Percentiles rank a stretch among this genome's conserved stretches.
These are phyloP conservation scores for Pachyramphus minor DNA, from an alignment of 2,113 vertebrate genomes.

Conservation along the genomic window DNA sequence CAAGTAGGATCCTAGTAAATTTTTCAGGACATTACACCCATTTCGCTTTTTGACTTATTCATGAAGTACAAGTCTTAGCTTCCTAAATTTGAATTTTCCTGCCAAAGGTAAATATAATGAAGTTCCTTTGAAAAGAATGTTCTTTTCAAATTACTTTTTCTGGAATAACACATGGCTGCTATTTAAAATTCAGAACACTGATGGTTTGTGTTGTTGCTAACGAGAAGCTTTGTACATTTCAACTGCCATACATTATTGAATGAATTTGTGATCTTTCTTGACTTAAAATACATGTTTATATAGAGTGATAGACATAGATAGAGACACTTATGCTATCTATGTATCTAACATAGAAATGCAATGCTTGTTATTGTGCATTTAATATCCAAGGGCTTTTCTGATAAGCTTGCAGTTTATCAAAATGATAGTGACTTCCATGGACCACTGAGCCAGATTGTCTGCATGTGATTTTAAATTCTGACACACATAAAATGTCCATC, in stretches of 20 bases:
- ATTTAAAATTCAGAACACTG: neutral
- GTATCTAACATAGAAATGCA: neutral
- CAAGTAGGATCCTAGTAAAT: neutral
- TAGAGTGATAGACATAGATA: neutral
- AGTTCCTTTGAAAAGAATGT: neutral
- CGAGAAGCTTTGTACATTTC: neutral
- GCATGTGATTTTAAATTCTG: neutral
- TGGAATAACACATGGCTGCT: neutral
- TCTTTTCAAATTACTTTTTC: neutral
- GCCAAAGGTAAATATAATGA: neutral
- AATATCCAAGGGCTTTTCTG: neutral
- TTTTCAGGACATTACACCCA: neutral
- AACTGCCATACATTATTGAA: neutral
- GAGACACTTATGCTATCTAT: neutral
- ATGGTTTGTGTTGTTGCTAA: neutral
- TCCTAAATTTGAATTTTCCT: neutral
- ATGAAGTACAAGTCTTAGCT: neutral
- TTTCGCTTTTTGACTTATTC: neutral
- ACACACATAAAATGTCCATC: too few species aligned
- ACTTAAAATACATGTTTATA: neutral
- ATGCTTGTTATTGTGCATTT: neutral
- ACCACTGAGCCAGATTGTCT: neutral
- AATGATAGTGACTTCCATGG: neutral
- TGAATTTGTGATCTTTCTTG: neutral
- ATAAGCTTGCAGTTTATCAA: neutral